Conservation (phyloP, 2,113 vertebrate genomes). For the Euleptes europaea region DNA sequence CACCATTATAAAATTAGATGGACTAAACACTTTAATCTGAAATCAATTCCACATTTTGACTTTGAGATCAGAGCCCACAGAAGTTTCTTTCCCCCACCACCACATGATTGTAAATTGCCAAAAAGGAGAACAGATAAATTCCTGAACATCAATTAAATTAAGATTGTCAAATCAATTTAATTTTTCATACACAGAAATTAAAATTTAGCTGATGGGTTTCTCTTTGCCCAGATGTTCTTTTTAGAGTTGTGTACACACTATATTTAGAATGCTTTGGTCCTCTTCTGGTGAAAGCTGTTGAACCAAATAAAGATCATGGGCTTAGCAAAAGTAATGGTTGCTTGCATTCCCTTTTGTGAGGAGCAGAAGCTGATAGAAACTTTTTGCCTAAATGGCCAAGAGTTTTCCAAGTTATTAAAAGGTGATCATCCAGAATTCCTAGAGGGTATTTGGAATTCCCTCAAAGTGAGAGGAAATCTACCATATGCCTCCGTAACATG, state of each 20-base stretch:
- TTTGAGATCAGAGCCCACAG: too few species aligned
- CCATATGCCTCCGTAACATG: neutral
- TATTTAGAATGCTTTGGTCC: neutral
- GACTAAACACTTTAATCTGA: neutral
- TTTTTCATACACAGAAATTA: fast-evolving
- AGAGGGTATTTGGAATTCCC: neutral
- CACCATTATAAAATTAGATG: slow-evolving; percentile 29
- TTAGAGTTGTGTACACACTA: neutral
- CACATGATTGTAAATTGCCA: neutral
- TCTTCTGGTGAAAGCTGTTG: neutral
- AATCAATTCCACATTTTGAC: slow-evolving; percentile 6
- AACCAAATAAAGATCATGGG: neutral
- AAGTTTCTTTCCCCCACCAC: neutral
- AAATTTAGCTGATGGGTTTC: neutral
- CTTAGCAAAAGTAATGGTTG: neutral
- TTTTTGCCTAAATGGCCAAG: fast-evolving
- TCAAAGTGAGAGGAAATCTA: slow-evolving; percentile 1
- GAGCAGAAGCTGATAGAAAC: neutral
- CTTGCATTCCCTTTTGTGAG: neutral
- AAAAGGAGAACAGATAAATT: neutral
- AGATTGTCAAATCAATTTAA: neutral
- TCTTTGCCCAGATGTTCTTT: neutral
- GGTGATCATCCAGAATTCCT: neutral
- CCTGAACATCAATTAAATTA: neutral
- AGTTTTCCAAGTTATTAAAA: neutral